Percentiles rank a stretch among this genome's conserved stretches.
Conservation (phyloP, 2,797 vertebrate genomes). For the Loriculus beryllinus region DNA sequence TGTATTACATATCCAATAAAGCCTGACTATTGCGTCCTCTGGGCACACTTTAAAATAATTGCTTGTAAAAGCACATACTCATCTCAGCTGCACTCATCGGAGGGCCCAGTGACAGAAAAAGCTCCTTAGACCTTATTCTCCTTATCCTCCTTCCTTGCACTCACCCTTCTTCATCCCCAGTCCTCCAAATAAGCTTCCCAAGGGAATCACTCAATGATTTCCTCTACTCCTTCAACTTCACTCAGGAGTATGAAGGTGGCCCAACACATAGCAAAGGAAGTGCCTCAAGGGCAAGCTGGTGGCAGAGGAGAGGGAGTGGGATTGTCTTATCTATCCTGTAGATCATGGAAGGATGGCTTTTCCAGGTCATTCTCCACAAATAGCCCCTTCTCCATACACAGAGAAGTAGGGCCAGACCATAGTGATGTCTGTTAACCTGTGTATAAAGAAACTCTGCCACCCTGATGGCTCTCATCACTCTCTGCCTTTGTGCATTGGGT, state of each 20-base stretch:
- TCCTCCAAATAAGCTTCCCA: background rate
- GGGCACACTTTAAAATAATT: conserved; percentile 44
- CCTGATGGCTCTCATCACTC: background rate
- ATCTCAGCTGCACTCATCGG: conserved; percentile 1
- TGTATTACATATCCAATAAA: conserved; percentile 45
- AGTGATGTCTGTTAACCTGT: background rate
- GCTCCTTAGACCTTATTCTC: background rate
- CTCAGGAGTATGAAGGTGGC: background rate
- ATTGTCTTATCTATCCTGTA: accelerated
- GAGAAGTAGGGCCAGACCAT: accelerated
- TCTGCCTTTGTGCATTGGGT: background rate
- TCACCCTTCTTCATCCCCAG: background rate
- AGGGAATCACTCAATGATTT: background rate
- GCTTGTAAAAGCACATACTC: conserved; percentile 36
- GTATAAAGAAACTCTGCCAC: background rate
- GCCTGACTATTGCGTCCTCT: conserved; percentile 9
- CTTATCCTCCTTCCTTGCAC: background rate
- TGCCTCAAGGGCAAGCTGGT: accelerated
- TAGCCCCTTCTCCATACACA: background rate
- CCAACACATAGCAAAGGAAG: background rate
- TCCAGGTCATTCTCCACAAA: background rate
- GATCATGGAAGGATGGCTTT: background rate
- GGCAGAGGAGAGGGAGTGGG: background rate
- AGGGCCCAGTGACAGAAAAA: background rate
- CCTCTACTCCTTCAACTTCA: background rate